Conservation (phyloP, 2,888 invertebrate species). For the Brenthis hecate region DNA sequence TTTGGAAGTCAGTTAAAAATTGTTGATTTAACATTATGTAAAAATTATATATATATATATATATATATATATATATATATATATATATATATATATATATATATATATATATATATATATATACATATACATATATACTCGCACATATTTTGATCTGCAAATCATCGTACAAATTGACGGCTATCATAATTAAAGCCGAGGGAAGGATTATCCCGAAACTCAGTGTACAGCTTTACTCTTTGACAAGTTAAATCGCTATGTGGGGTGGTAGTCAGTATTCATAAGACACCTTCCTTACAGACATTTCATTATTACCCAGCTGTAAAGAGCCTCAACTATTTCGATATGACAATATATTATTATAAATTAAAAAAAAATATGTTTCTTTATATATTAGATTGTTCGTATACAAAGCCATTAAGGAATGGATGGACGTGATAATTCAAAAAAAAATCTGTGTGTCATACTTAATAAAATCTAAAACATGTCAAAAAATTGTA, state of each 20-base stretch:
- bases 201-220: conserved; percentile 55
- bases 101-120: too few relatives aligned
- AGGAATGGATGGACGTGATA: not conserved
- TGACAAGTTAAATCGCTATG: conserved; percentile 75
- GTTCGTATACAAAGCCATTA: too few relatives aligned
- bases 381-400: not conserved
- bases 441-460: too few relatives aligned
- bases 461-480: too few relatives aligned
- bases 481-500: too few relatives aligned
- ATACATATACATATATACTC: too few relatives aligned
- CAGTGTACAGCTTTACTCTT: conserved; percentile 65
- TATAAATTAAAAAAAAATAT: not conserved
- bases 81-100: too few relatives aligned
- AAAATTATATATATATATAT: too few relatives aligned
- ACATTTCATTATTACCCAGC: conserved; percentile 61
- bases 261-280: conserved; percentile 70
- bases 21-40: too few relatives aligned
- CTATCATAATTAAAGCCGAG: conserved; percentile 61
- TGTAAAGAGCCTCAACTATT: conserved; percentile 47
- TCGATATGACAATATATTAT: conserved; percentile 18
- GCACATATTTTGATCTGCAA: conserved; percentile 41
- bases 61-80: too few relatives aligned
- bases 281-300: conserved; percentile 70
- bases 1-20: too few relatives aligned
- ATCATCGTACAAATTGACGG: conserved; percentile 45